A percentile compares a stretch with the other conserved stretches of the same genome.
phyloP scores from a whole-genome alignment of 2,888 invertebrate genomes.

The Seira musarum region DNA sequence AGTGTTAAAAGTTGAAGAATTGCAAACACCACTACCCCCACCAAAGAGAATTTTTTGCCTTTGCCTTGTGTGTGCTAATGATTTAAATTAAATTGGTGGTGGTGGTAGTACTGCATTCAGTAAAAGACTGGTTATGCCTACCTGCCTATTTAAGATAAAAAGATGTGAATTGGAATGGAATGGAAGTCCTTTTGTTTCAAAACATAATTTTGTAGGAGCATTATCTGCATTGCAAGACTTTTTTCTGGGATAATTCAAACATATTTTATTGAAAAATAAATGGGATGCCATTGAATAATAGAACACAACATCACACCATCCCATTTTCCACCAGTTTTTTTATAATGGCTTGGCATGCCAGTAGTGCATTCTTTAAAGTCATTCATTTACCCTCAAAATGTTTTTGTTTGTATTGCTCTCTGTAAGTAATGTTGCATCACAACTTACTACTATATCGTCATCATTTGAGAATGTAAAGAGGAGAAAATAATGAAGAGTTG shows the following conservation, averaged over 20 bases:
- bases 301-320: too few relatives aligned
- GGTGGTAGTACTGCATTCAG: neutral
- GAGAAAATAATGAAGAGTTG: neutral
- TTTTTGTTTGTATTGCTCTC: neutral
- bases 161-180: neutral
- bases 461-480: neutral
- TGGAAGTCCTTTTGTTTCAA: neutral
- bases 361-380: neutral
- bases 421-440: too few relatives aligned
- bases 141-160: neutral
- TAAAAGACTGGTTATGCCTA: neutral
- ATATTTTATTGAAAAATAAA: constrained; percentile 45
- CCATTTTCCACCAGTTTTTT: neutral
- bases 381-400: neutral
- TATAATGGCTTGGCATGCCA: neutral
- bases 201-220: constrained; percentile 18
- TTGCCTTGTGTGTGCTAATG: neutral
- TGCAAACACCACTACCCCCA: constrained; percentile 48
- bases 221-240: constrained; percentile 44
- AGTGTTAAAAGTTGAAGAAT: constrained; percentile 57
- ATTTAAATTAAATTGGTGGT: constrained; percentile 39
- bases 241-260: constrained; percentile 32
- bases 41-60: neutral
- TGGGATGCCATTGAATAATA: constrained; percentile 34
- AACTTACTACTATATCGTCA: too few relatives aligned